Base-by-base conservation (phyloP, 2,888 invertebrate species). In the Idaea straminata region DNA sequence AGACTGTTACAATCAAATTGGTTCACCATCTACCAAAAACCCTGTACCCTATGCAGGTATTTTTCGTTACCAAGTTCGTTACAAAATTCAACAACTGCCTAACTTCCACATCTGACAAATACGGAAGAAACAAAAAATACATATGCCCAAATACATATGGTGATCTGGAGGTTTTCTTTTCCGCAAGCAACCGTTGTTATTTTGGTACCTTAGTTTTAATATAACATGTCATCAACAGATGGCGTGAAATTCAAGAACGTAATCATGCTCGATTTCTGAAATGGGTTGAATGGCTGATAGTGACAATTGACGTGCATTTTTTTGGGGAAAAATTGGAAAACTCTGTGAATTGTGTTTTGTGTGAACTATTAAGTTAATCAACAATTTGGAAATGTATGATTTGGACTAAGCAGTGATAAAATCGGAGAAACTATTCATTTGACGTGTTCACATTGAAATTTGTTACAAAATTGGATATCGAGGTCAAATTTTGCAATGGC, bases 261-360 rank as follows among this genome's bases (percentile, higher is more conserved):
- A 77, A 76, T 77, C 74, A 76, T 76, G 77, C 73, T 79, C 71
- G 79, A 74, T 81, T 72, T 80, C 75, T 80, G 36, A 36, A 7
- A 36, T 36, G 84, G 77, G 85, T 85, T 88, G 87, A 87, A 88
- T 87, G 86, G 80, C 88, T 87, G 88, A 86, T 89, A 86, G 83
- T 82, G 80, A 76, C 80, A 78, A 79, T 80, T 74, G 75, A 74
- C 72, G 78, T 75, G 71, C 71, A 72, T 77, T 83, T 84, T 81
- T 86, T 84, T 78, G 70, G 72, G 65, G 34, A 47, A 59, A 82
- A 82, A 77, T 79, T 77, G 75, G 4, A 66, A 73, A 80, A 68
- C 70, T n/a, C n/a, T 69, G 57, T 65, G 62, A 69, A 69, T 64
- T 66, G 47, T 70, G 69, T 69, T 67, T 59, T 58, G 59, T 66